phyloP scores from a whole-genome alignment of 2,888 invertebrate genomes.

The Pardosa pseudoannulata region DNA sequence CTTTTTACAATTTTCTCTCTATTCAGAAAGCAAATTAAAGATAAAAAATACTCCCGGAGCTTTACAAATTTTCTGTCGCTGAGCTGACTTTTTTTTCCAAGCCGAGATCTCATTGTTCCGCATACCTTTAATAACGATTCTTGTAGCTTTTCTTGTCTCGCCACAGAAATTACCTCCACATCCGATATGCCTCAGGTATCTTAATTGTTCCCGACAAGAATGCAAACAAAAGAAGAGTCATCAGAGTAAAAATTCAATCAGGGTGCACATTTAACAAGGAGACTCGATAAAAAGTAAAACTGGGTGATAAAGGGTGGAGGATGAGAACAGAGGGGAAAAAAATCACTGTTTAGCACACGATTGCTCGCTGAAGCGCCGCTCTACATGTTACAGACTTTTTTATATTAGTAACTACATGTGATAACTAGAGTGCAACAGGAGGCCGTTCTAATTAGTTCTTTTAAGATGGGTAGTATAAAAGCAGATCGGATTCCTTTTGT shows the following conservation, averaged over 20 bases:
- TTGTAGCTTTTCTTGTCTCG: too few species aligned
- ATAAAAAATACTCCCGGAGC: too few species aligned
- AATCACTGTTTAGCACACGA: neutral
- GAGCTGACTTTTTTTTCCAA: too few species aligned
- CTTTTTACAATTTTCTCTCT: too few species aligned
- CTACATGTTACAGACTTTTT: neutral
- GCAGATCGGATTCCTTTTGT: too few species aligned
- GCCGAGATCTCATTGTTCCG: too few species aligned
- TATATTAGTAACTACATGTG: neutral
- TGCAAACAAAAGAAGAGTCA: neutral
- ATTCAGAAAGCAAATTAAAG: too few species aligned
- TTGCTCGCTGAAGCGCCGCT: neutral
- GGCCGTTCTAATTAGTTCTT: neutral
- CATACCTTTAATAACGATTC: too few species aligned
- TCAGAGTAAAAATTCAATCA: too few species aligned
- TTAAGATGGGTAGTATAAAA: neutral
- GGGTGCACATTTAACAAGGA: neutral
- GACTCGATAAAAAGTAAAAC: neutral
- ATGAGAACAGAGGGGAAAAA: neutral
- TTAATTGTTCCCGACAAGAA: neutral
- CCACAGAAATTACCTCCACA: too few species aligned
- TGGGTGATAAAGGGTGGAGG: neutral
- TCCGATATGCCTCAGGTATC: too few species aligned
- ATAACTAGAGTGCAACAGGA: slow-evolving; percentile 4
- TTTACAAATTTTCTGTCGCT: too few species aligned